Percentiles rank a stretch among this genome's conserved stretches.
These are phyloP conservation scores for Panulirus ornatus DNA, from an alignment of 1,140 invertebrate species.

Conservation along the genomic window DNA sequence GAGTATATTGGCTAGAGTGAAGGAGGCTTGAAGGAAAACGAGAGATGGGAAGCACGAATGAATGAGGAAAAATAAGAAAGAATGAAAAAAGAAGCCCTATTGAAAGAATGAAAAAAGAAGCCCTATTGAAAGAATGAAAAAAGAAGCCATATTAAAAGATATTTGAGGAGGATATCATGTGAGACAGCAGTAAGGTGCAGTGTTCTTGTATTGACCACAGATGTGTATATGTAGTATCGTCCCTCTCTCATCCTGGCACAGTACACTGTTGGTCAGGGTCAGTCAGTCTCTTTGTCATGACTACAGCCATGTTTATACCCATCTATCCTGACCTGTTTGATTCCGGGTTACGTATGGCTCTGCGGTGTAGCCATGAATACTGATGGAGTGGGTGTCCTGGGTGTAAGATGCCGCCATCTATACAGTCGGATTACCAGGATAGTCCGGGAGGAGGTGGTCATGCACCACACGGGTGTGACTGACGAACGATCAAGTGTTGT, in stretches of 20 bases:
- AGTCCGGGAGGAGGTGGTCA: background rate
- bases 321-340: background rate
- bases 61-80: background rate
- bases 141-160: background rate
- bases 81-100: background rate
- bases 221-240: too few species aligned
- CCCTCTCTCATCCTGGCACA: too few species aligned
- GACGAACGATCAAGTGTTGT: background rate
- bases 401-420: background rate
- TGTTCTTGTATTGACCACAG: background rate
- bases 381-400: background rate
- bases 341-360: background rate
- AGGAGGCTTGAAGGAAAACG: background rate
- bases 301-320: too few species aligned
- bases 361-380: background rate
- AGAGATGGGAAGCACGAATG: background rate
- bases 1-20: too few species aligned
- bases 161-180: slow-evolving; percentile 4
- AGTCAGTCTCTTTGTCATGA: too few species aligned
- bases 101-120: background rate
- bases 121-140: background rate
- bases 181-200: background rate
- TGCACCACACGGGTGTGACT: background rate
- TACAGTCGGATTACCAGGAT: background rate
- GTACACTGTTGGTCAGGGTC: too few species aligned